Conservation (phyloP, 92 coral and sea anemone genomes). For the Phenganax subtilis region DNA sequence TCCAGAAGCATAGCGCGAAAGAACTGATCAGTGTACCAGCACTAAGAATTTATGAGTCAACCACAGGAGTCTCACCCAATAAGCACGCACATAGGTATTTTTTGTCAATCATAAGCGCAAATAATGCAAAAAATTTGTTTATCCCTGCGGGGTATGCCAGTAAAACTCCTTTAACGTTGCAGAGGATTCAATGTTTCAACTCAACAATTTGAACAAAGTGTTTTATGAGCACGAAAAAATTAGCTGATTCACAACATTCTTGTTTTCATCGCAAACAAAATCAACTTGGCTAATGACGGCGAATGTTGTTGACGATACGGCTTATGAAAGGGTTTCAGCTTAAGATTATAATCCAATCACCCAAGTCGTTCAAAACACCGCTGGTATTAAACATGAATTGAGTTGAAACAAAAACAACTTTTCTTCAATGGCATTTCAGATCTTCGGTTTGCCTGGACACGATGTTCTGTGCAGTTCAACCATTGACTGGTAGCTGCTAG, state of each 20-base stretch:
- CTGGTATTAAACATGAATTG: neutral
- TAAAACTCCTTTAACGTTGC: too few species aligned
- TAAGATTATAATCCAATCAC: slow-evolving; percentile 14
- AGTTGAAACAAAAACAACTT: neutral
- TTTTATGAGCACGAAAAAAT: neutral
- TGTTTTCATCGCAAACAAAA: slow-evolving; percentile 18
- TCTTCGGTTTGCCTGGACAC: neutral
- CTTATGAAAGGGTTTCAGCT: neutral
- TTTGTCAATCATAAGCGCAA: too few species aligned
- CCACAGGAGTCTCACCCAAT: too few species aligned
- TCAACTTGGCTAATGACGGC: slow-evolving; percentile 17
- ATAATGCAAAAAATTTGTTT: too few species aligned
- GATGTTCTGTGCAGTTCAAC: too few species aligned
- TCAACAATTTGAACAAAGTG: neutral
- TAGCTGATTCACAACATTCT: neutral
- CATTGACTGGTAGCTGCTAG: neutral
- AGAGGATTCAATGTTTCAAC: too few species aligned
- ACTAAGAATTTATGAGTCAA: too few species aligned
- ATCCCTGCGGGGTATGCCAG: too few species aligned
- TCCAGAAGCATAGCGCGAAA: too few species aligned
- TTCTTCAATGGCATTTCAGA: neutral
- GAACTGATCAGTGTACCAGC: too few species aligned
- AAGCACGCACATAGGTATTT: too few species aligned
- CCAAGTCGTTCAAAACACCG: neutral
- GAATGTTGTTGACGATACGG: neutral